Conservation (phyloP, 2,113 vertebrate genomes). For the Protobothrops flavoviridis region DNA sequence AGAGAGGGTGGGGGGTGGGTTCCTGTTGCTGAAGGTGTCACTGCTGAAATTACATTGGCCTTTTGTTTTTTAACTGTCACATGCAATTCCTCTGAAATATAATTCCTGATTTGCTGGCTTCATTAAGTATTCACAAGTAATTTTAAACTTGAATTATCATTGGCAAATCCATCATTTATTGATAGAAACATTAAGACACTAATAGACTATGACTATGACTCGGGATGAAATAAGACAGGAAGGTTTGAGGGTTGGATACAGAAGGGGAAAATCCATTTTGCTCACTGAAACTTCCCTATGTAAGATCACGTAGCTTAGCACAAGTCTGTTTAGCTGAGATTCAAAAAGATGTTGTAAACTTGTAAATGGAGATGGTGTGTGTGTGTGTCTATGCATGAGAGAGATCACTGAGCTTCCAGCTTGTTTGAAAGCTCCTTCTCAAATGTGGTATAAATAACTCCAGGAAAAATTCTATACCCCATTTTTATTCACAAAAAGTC, state of each 20-base stretch:
- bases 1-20: neutral
- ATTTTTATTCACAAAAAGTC: neutral
- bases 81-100: conserved; percentile 56
- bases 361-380: neutral
- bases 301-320: neutral
- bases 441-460: neutral
- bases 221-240: conserved; percentile 52
- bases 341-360: neutral
- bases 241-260: conserved; percentile 2
- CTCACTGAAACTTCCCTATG: neutral
- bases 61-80: conserved; percentile 53
- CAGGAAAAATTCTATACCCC: neutral
- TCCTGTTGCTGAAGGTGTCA: conserved; percentile 17
- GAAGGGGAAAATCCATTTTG: neutral
- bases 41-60: conserved; percentile 52
- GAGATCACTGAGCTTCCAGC: neutral
- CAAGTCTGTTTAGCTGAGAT: neutral
- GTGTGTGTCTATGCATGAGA: neutral
- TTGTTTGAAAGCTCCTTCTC: neutral
- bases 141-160: conserved; percentile 64
- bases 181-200: conserved; percentile 59
- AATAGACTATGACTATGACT: conserved; percentile 50
- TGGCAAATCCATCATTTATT: conserved; percentile 65
- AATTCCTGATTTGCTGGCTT: conserved; percentile 60
- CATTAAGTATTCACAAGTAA: conserved; percentile 56